phyloP scores from a whole-genome alignment of 2,113 vertebrate species.

The Loxodonta africana region DNA sequence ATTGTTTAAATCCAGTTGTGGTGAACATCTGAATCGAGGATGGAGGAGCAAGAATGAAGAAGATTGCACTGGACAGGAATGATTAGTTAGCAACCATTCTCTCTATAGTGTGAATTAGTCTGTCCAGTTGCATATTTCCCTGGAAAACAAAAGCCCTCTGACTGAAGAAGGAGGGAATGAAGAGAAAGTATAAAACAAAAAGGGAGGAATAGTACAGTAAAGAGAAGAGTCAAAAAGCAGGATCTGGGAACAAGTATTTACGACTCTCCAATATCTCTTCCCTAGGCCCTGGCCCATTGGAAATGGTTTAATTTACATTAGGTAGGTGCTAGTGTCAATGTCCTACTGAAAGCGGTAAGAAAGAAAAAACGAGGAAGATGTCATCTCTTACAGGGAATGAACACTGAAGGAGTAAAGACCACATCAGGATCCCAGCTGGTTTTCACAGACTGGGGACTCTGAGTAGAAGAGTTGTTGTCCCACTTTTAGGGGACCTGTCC shows the following conservation, averaged over 20 bases:
- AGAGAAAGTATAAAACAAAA: not conserved
- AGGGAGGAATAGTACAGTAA: not conserved
- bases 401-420: not conserved
- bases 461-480: not conserved
- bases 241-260: not conserved
- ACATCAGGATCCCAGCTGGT: not conserved
- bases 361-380: not conserved
- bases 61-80: not conserved
- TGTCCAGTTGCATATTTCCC: not conserved
- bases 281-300: not conserved
- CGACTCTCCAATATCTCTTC: not conserved
- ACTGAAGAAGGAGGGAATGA: not conserved
- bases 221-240: not conserved
- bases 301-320: not conserved
- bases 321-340: not conserved
- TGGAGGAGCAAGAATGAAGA: not conserved
- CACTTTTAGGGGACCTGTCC: not conserved
- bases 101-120: not conserved
- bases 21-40: not conserved
- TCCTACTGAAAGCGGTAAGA: not conserved
- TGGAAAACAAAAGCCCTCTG: not conserved
- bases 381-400: not conserved
- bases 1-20: not conserved
- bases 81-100: not conserved
- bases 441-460: not conserved